Base-by-base conservation (phyloP, 1,140 invertebrate species). In the Latrodectus geometricus region DNA sequence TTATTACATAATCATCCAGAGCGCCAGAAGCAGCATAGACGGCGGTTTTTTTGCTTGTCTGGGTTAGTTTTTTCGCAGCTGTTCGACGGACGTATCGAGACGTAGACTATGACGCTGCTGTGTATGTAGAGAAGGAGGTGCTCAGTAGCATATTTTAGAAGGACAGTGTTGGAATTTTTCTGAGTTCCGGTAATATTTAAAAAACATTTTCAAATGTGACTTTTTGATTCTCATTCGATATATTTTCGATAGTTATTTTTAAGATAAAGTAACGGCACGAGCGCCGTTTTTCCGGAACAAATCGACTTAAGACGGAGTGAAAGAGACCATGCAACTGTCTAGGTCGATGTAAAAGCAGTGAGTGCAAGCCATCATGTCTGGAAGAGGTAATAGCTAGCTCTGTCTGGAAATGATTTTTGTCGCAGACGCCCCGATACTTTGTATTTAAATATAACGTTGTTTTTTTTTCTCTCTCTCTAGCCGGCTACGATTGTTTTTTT, bases 31-130 rank as follows among this genome's bases (percentile, higher is more conserved):
- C 83, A 77, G 75, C 83, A 86, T 54, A 83, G 83, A 86, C 83
- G 83, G 83, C 83, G 83, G 68, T 86, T 86, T 86, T 86, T 86
- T 86, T 77, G 74, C 74, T 72, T 86, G 83, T 86, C 83, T 86
- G 83, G 83, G 83, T 86, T 86, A 78, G 83, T 86, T 86, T 86
- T 86, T 86, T 86, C 83, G 83, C 75, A 86, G 83, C 83, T 86
- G 83, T 86, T 86, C 75, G 77, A 86, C 83, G 83, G 83, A 86
- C 77, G 83, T 73, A 70, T 76, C 82, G 72, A 84, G 73, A 82
- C 79, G 79, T 82, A 83, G 81, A 35, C 81, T 83, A 83, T 83
- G 81, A 83, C 81, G 81, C 81, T 75, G 61, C 75, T 75, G 50
- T 35, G 35, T 35, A 35, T 35, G 35, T 35, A 35, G 35, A 35